A percentile compares a stretch with the other conserved stretches of the same genome.
These are phyloP conservation scores for Chloebia gouldiae DNA, from an alignment of 2,113 vertebrate species.

Conservation along the genomic window DNA sequence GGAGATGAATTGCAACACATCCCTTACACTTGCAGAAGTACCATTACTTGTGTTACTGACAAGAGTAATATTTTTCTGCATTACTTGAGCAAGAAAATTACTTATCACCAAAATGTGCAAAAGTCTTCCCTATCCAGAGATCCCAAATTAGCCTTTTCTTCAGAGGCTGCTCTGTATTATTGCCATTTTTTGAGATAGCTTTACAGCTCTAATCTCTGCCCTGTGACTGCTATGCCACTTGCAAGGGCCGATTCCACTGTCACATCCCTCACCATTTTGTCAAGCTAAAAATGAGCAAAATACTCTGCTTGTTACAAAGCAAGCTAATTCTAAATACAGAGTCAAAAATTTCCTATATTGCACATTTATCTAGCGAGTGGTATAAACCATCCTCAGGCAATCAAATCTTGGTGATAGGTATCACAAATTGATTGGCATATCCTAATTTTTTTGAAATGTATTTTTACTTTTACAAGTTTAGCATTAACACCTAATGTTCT, in stretches of 20 bases:
- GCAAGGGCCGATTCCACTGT: not conserved
- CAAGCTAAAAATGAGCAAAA: not conserved
- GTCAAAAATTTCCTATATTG: not conserved
- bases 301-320: not conserved
- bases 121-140: not conserved
- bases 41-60: not conserved
- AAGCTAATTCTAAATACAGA: not conserved
- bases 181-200: not conserved
- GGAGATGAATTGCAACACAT: not conserved
- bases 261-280: not conserved
- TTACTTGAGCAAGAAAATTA: not conserved
- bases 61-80: not conserved
- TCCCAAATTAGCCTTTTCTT: not conserved
- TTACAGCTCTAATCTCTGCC: not conserved
- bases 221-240: not conserved
- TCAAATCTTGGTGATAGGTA: not conserved
- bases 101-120: not conserved
- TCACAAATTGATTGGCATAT: not conserved
- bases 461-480: not conserved
- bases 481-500: not conserved
- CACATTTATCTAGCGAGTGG: not conserved
- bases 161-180: not conserved
- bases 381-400: not conserved
- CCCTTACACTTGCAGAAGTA: not conserved
- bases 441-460: not conserved